Conservation (phyloP, 2,888 invertebrate species). For the Criorhina ranunculi region DNA sequence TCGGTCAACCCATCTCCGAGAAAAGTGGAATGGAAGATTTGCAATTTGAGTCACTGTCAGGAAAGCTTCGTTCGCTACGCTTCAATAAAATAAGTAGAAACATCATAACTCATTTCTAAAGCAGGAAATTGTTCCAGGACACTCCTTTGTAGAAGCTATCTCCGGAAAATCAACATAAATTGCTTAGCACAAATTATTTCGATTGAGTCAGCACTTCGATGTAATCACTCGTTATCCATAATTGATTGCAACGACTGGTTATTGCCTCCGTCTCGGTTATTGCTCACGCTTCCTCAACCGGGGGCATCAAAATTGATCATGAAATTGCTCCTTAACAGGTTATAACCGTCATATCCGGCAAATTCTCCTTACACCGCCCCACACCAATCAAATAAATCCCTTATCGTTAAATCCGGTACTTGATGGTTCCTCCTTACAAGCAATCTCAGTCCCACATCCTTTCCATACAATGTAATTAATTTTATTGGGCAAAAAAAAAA, state of each 20-base stretch:
- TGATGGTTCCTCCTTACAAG: neutral
- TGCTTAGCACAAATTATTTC: conserved; percentile 37
- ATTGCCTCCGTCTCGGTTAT: conserved; percentile 34
- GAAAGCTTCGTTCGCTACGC: no score
- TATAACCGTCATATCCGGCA: conserved; percentile 37
- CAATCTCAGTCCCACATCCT: conserved; percentile 7
- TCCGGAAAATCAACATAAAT: conserved; percentile 39
- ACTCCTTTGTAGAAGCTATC: conserved; percentile 12
- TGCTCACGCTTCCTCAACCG: conserved; percentile 9
- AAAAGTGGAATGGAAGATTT: no score
- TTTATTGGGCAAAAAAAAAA: conserved; percentile 38
- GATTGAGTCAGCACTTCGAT: conserved; percentile 26
- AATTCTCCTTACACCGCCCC: neutral
- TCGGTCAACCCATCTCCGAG: no score
- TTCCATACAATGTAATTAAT: conserved; percentile 32
- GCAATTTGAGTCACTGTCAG: no score
- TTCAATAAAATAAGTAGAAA: no score
- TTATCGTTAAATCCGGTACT: conserved; percentile 50
- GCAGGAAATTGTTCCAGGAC: conserved; percentile 3
- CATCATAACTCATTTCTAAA: no score
- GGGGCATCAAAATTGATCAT: conserved; percentile 44
- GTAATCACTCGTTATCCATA: conserved; percentile 60
- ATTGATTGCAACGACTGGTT: conserved; percentile 56
- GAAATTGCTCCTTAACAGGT: conserved; percentile 61
- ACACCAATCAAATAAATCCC: conserved; percentile 56